Evolutionary conservation across 2,888 invertebrate species (phyloP).

Genomic region (Biston stratarius): DNA sequence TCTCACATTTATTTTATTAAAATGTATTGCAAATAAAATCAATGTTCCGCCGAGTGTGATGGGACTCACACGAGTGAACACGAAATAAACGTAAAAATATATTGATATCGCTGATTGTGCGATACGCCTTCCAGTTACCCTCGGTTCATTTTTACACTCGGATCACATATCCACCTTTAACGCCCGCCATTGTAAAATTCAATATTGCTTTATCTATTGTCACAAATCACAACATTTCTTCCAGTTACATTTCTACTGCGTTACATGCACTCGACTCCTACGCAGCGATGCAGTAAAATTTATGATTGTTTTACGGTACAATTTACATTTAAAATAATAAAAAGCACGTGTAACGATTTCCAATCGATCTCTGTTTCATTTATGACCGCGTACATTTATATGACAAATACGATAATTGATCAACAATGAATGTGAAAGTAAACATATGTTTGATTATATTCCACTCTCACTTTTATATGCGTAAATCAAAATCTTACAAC

Average conservation of each 20-base stretch:
- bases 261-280: constrained; percentile 55
- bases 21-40: constrained; percentile 61
- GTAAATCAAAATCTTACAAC: background rate
- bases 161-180: constrained; percentile 13
- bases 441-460: constrained; percentile 18
- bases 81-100: constrained; percentile 47
- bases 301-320: constrained; percentile 72
- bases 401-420: constrained; percentile 51
- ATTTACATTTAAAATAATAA: constrained; percentile 64
- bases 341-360: constrained; percentile 67
- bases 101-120: constrained; percentile 57
- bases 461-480: constrained; percentile 20
- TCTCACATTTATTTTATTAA: constrained; percentile 45
- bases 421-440: constrained; percentile 25
- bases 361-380: constrained; percentile 61
- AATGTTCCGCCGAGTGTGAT: constrained; percentile 51
- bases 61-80: constrained; percentile 42
- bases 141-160: constrained; percentile 37
- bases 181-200: constrained; percentile 23
- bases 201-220: constrained; percentile 46
- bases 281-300: constrained; percentile 60
- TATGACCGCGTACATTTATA: constrained; percentile 54
- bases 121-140: constrained; percentile 45
- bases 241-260: constrained; percentile 46
- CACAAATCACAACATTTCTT: constrained; percentile 41